Evolutionary conservation across 2,888 invertebrate genomes (phyloP), one percentile per base, ranked within the genome.

Genomic region (Drosophila nigricruria): DNA sequence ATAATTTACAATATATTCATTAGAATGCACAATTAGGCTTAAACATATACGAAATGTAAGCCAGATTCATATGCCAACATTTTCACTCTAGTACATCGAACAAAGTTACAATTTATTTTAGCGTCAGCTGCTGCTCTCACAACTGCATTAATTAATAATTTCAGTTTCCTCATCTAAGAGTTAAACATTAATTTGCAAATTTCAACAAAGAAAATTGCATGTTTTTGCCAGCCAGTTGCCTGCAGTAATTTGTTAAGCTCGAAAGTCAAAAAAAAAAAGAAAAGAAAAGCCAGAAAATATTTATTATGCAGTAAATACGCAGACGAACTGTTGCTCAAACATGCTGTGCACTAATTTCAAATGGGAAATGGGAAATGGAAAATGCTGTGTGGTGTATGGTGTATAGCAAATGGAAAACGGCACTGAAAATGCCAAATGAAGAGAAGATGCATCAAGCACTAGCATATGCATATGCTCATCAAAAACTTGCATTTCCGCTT

Each of bases 401-500:
- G 53, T 49, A 59, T 60, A 57, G 49, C 4, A 59, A 59, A 58
- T 58, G 58, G 18, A 49, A 61, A 54, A 47, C 57, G 54, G 23
- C n/a, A 60, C 36, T 66, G 70, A 23, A 69, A 57, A 73, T 34
- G 32, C 38, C 12, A 45, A 56, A 54, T 40, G 69, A 45, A 70
- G 52, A 20, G 52, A 20, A 34, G 18, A 49, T 53, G 45, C 43
- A 64, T 38, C 32, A 20, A 34, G 49, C 58, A 63, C 62, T 61
- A 45, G 43, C 61, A 68, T 62, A 78, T 74, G 78, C 70, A 78
- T 57, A 47, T 78, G 74, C 52, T 61, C 65, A 78, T 79, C 66
- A 69, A 76, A 75, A 79, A 65, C 56, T 52, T 79, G 78, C 64
- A 79, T 73, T 73, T 79, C 79, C 78, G 74, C 45, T 77, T 70